phyloP scores from a whole-genome alignment of 2,888 invertebrate genomes.

The Strigamia maritima region DNA sequence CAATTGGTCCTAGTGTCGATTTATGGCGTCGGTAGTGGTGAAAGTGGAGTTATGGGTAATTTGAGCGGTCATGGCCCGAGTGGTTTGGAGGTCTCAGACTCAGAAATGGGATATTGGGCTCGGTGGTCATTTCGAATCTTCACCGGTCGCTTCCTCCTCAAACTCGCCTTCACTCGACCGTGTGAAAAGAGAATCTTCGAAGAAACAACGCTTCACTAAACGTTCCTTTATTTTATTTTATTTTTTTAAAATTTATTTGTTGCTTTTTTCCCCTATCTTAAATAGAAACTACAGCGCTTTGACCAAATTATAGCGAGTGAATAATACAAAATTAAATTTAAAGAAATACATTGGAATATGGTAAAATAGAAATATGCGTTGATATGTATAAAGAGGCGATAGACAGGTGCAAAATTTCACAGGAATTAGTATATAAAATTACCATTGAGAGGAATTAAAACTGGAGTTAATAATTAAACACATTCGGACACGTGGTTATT shows the following conservation, averaged over 20 bases:
- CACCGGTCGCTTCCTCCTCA: neutral
- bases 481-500: too few species aligned
- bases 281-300: neutral
- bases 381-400: too few species aligned
- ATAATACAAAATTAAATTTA: neutral
- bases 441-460: too few species aligned
- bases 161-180: neutral
- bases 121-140: conserved; percentile 16
- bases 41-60: conserved; percentile 15
- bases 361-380: too few species aligned
- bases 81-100: conserved; percentile 6
- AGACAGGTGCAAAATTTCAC: too few species aligned
- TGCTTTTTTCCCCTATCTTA: neutral
- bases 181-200: neutral
- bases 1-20: conserved; percentile 10
- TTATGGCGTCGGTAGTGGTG: conserved; percentile 1
- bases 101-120: neutral
- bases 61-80: conserved; percentile 23
- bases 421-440: too few species aligned
- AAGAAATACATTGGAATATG: neutral
- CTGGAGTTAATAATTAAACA: too few species aligned
- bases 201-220: conserved; percentile 12
- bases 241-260: too few species aligned
- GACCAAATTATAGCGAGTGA: neutral
- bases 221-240: neutral